Evolutionary conservation across 2,888 invertebrate species (phyloP).

Genomic region (Neria commutata): DNA sequence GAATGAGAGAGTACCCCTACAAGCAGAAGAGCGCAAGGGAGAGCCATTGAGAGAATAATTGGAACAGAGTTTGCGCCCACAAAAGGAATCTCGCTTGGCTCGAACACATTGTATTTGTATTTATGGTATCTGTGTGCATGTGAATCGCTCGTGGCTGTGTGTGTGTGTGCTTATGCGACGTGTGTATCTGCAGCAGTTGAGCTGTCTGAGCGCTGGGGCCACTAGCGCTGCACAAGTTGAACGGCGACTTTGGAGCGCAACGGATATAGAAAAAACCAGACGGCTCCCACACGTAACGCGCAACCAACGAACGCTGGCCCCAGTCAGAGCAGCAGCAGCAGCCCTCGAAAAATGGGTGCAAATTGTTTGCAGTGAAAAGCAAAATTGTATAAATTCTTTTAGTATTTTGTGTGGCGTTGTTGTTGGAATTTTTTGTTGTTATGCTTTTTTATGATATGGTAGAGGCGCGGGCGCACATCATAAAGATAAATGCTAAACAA

Average conservation of each 20-base stretch:
- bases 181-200: constrained; percentile 1
- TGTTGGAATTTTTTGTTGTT: no score
- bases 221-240: not conserved
- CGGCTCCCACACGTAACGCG: not conserved
- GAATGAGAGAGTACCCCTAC: no score
- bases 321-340: no score
- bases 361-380: constrained; percentile 1
- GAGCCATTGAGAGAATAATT: no score
- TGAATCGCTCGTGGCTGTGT: no score
- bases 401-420: not conserved
- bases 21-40: no score
- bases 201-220: not conserved
- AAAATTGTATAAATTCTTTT: not conserved
- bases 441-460: not conserved
- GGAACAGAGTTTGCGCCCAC: no score
- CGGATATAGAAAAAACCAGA: constrained; percentile 27
- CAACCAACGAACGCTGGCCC: no score
- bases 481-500: not conserved
- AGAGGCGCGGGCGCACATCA: not conserved
- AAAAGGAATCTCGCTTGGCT: no score
- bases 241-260: constrained; percentile 47
- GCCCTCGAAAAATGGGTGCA: constrained; percentile 1
- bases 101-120: no score
- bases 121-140: no score
- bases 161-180: no score